Conservation (phyloP, 2,888 invertebrate genomes). For the Melinaea menophilus region DNA sequence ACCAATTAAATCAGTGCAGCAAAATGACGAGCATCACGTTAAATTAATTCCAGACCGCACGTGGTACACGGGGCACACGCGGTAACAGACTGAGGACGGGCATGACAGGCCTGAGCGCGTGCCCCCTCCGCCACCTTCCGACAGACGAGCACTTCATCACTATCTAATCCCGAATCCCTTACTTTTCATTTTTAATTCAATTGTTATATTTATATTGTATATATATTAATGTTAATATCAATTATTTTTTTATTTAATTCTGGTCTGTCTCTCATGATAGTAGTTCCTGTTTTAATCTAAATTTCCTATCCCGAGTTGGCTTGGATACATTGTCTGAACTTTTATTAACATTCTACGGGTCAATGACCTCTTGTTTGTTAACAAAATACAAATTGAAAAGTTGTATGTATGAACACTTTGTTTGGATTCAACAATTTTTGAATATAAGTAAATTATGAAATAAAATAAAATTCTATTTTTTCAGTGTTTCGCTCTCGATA, state of each 20-base stretch:
- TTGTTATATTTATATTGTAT: conserved; percentile 5
- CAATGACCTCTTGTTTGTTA: background rate
- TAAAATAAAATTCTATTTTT: no score
- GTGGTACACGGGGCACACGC: conserved; percentile 58
- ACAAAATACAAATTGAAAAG: no score
- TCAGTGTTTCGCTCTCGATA: no score
- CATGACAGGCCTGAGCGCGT: conserved; percentile 39
- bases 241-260: no score
- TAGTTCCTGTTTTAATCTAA: no score
- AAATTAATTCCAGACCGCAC: conserved; percentile 32
- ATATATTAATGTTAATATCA: background rate
- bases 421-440: no score
- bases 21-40: conserved; percentile 25
- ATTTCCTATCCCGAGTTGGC: no score
- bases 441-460: no score
- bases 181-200: conserved; percentile 21
- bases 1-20: background rate
- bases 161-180: conserved; percentile 39
- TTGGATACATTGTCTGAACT: no score
- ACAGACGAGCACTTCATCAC: conserved; percentile 68
- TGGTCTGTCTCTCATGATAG: no score
- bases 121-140: conserved; percentile 62
- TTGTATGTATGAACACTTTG: no score
- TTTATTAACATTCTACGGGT: background rate
- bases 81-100: conserved; percentile 55